Conservation (phyloP, 2,888 invertebrate genomes). For the Tinea trinotella region DNA sequence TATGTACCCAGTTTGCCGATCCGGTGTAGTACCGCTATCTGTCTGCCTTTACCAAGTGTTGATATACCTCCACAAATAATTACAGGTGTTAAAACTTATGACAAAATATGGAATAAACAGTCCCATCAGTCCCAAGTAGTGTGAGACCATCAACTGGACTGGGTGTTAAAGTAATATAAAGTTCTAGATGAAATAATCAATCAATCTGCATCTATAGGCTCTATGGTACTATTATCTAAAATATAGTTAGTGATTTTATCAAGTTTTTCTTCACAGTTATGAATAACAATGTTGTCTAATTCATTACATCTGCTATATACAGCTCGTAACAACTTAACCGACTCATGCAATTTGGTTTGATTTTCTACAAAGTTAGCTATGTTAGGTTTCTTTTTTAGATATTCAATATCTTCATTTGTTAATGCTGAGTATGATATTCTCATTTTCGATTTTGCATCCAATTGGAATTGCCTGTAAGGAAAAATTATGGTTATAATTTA, state of each 20-base stretch:
- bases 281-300: conserved; percentile 44
- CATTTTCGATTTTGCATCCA: conserved; percentile 40
- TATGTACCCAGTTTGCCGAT: no score
- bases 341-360: conserved; percentile 46
- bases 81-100: no score
- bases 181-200: no score
- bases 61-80: no score
- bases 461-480: conserved; percentile 49
- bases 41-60: no score
- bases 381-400: conserved; percentile 51
- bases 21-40: no score
- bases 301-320: conserved; percentile 38
- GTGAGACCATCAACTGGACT: no score
- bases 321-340: conserved; percentile 39
- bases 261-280: conserved; percentile 39
- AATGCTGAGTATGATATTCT: conserved; percentile 48
- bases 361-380: conserved; percentile 46
- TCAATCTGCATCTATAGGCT: conserved; percentile 25
- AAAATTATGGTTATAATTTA: no score
- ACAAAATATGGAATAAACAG: no score
- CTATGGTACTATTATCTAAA: conserved; percentile 50
- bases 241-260: conserved; percentile 47
- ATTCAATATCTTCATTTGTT: conserved; percentile 57
- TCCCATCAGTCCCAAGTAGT: no score
- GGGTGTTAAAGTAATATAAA: no score